Percentiles rank a stretch among this genome's conserved stretches.
Evolutionary conservation across 2,888 invertebrate genomes (phyloP).

Genomic region (Pristionchus exspectatus): DNA sequence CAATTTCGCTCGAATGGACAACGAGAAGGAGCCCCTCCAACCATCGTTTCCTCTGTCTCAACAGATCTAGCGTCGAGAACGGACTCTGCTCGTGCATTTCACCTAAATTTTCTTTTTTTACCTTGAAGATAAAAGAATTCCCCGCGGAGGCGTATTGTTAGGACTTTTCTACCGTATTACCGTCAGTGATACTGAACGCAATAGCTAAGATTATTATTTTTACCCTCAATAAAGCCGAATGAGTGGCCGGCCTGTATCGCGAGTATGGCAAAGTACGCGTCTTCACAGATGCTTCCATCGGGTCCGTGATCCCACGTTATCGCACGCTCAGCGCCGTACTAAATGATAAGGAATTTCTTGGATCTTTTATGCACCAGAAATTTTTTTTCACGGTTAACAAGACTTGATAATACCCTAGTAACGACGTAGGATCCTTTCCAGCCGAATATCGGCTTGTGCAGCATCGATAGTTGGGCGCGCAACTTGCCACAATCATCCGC

Average conservation of each 20-base stretch:
- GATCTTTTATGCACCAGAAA: too few species aligned
- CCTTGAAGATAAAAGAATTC: too few species aligned
- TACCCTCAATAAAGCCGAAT: conserved; percentile 93
- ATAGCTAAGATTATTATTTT: too few species aligned
- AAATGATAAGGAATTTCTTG: too few species aligned
- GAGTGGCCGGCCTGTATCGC: conserved; percentile 92
- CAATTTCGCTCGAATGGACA: conserved; percentile 79
- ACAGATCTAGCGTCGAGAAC: conserved; percentile 93
- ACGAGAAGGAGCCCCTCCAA: conserved; percentile 83
- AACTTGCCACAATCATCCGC: conserved; percentile 98
- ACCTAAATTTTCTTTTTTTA: too few species aligned
- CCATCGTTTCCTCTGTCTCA: conserved; percentile 97
- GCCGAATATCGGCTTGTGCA: conserved; percentile 95
- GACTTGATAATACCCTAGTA: conserved; percentile 91
- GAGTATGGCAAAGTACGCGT: conserved; percentile 96
- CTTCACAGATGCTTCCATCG: conserved; percentile 97
- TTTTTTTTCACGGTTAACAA: too few species aligned
- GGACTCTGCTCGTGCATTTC: conserved; percentile 99
- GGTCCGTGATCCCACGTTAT: conserved; percentile 97
- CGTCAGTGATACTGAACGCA: too few species aligned
- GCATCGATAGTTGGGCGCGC: conserved; percentile 91
- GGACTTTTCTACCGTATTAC: too few species aligned
- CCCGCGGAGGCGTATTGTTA: too few species aligned
- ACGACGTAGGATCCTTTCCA: conserved; percentile 99
- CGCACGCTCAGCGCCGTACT: conserved; percentile 81